Base-by-base conservation (phyloP, 2,888 invertebrate genomes). In the Criorhina ranunculi region DNA sequence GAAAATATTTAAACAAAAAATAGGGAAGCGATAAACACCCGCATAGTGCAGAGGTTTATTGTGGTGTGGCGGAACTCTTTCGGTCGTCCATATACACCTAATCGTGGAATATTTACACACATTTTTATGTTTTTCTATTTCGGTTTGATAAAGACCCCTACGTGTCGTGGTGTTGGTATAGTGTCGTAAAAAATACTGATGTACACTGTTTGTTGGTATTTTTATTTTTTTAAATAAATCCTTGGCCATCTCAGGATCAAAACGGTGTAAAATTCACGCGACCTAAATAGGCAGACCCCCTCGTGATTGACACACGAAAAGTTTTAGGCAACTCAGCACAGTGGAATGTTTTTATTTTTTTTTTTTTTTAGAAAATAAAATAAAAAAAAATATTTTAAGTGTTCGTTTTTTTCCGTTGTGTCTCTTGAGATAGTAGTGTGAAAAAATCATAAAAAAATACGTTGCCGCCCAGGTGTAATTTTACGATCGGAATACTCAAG, bases 91-190 rank as follows among this genome's bases (percentile, higher is more conserved):
- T 4, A 24, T 24, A 24, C 44, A 53, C 57, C 37, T 70, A 44
- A 67, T 55, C 64, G 49, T 60, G 40, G 67, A 67, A 60, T 76
- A 59, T 60, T n/a, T 33, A 51, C 37, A 33, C 40, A 40, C 19
- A 29, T 55, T 64, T 57, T 55, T 69, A 9, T 49, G 59, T 80
- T 42, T 69, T 83, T 83, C 82, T 78, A 83, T 78, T 78, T 83
- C 35, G 31, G 73, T 66, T 67, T 42, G 72, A 73, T 73, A 78
- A 51, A 77, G 62, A 53, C 60, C 82, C 72, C 24, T 24, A 24
- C 24, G 24, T 24, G 24, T 60, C 73, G 78, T 37, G 17, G 70
- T 70, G 64, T 37, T 57, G 37, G 60, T 55, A n/a, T n/a, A 19
- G 15, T 66, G 9, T 53, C n/a, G 51, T 60, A 33, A 7, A 44